Evolutionary conservation across 2,797 vertebrate species (phyloP), one percentile per base, ranked within the genome.

Genomic region (Fistularia commersonii): DNA sequence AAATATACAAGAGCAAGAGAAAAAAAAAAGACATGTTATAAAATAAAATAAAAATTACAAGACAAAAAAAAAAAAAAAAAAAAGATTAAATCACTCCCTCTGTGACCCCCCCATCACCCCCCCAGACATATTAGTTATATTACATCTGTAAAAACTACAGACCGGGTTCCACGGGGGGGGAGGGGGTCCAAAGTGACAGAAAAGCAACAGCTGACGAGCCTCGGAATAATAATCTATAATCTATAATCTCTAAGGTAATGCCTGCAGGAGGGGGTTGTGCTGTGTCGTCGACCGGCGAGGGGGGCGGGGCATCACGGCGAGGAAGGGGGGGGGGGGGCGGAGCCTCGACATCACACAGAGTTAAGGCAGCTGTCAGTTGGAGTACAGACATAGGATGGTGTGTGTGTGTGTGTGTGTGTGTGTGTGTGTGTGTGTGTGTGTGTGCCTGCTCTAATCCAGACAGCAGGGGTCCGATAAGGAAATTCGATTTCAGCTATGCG

Each of bases 11-110:
- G 79, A 80, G 64, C 63, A 54, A 85, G 72, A 78, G 57, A 75
- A 35, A 76, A 45, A 50, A 84, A 77, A 73, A 74, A 71, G n/a
- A 64, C 85, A 87, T 71, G 77, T 85, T 85, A 87, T 80, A 87
- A 91, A 90, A 90, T 82, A 85, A 88, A 82, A 86, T 85, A 84
- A 80, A 90, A 77, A 86, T 77, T 76, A 86, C 82, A 75, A 79
- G 80, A 86, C 77, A 40, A 40, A 90, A 81, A 85, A 88, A 79
- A 86, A 85, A 86, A 80, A 90, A 79, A 86, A 63, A 79, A 79
- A 72, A 67, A 77, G 75, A 82, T 82, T 69, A 81, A 78, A 81
- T 48, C 42, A 64, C 71, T 57, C 66, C 72, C 61, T 65, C 66
- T 58, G 54, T 51, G 65, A 52, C 68, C 51, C 70, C 13, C n/a